Evolutionary conservation across 2,113 vertebrate genomes (phyloP).

Genomic region (Gambusia affinis): DNA sequence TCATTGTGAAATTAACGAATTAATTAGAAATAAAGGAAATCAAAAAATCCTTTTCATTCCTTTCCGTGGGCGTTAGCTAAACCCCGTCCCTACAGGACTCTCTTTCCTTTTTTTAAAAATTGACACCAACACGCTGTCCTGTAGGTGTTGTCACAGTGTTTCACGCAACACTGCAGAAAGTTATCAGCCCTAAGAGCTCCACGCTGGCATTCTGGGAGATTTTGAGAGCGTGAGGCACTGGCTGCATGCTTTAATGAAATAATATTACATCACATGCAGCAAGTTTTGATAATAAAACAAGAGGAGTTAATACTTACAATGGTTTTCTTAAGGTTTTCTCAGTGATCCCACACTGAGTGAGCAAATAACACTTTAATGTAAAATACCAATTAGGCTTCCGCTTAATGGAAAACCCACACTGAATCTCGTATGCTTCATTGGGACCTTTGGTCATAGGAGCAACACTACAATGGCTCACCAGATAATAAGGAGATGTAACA

Average conservation of each 20-base stretch:
- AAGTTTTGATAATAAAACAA: not conserved
- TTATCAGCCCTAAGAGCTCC: not conserved
- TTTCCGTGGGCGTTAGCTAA: not conserved
- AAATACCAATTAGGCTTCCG: not conserved
- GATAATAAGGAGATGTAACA: not conserved
- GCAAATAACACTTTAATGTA: not conserved
- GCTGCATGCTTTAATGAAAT: not conserved
- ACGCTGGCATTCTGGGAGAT: not conserved
- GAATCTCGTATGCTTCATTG: not conserved
- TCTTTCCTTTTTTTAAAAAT: not conserved
- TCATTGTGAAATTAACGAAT: not conserved
- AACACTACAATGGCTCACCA: not conserved
- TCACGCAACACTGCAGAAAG: not conserved
- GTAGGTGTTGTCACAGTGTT: not conserved
- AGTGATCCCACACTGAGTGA: not conserved
- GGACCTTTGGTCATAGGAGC: not conserved
- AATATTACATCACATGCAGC: not conserved
- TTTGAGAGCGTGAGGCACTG: not conserved
- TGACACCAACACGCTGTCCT: not conserved
- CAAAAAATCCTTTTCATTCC: not conserved
- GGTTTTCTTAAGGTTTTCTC: not conserved
- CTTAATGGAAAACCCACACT: not conserved
- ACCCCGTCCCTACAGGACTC: not conserved
- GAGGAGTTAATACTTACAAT: too few relatives aligned
- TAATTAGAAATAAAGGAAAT: not conserved